Percentiles rank a stretch among this genome's conserved stretches.
phyloP scores from a whole-genome alignment of 2,888 invertebrate species.

The Ichneumon xanthorius region DNA sequence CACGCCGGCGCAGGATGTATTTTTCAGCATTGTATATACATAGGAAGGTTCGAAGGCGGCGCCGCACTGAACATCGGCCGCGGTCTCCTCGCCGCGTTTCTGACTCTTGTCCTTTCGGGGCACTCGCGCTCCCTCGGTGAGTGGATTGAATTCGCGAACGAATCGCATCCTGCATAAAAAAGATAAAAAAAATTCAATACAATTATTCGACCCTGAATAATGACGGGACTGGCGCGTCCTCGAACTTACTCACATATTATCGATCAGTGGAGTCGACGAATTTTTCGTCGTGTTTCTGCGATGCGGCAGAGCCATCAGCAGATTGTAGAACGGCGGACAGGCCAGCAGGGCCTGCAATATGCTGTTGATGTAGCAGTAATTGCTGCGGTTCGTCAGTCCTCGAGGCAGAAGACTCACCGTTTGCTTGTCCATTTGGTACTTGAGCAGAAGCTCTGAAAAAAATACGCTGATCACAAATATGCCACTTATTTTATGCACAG shows the following conservation, averaged over 20 bases:
- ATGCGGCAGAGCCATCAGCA: conserved; percentile 92
- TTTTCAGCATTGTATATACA: conserved; percentile 93
- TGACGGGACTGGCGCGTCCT: conserved; percentile 31
- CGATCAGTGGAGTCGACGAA: conserved; percentile 92
- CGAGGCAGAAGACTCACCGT: conserved; percentile 94
- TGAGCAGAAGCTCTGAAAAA: conserved; percentile 90
- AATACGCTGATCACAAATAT: neutral
- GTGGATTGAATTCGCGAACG: conserved; percentile 91
- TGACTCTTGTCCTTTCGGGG: conserved; percentile 84
- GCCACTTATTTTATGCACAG: no score
- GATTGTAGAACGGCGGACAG: conserved; percentile 97
- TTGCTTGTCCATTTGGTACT: conserved; percentile 92
- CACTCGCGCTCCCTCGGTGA: conserved; percentile 87
- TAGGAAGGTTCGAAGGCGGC: conserved; percentile 96
- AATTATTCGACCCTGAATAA: neutral
- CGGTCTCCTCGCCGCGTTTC: conserved; percentile 84
- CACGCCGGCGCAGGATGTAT: conserved; percentile 89
- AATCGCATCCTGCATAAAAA: conserved; percentile 89
- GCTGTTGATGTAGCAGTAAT: conserved; percentile 98
- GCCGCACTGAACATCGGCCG: conserved; percentile 88
- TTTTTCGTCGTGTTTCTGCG: conserved; percentile 85
- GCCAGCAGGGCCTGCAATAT: conserved; percentile 97
- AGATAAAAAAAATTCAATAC: conserved; percentile 55
- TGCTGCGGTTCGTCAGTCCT: conserved; percentile 96
- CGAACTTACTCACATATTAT: conserved; percentile 92